Evolutionary conservation across 2,888 invertebrate species (phyloP), one percentile per base, ranked within the genome.

Genomic region (Epinotia nisella): DNA sequence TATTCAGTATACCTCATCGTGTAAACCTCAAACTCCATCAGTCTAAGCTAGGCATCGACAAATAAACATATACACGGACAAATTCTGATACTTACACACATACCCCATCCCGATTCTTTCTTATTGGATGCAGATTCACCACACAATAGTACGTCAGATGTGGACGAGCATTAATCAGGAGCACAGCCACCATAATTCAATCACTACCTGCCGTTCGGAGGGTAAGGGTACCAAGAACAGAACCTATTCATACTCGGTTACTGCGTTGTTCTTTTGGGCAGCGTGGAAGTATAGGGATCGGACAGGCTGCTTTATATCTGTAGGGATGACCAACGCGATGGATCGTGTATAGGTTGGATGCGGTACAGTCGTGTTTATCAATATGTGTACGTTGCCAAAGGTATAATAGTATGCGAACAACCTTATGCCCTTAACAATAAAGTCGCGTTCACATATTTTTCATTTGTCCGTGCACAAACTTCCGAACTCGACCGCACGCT

Each of bases 141-240:
- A 88, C 88, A 93, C 92, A 93, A 93, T 92, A 90, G 92, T 89
- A 86, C 91, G 90, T 92, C 92, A 91, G 87, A 80, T 83, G 84
- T 85, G 84, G 89, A 89, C 89, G 89, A 93, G 91, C 94, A 94
- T 94, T 94, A 93, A 94, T 94, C 94, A 92, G 93, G 80, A 85
- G 87, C 88, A 88, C 89, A 88, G 87, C 87, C 86, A 87, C 93
- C 93, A 93, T 94, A 93, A 92, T 91, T 94, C 93, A 93, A 91
- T 92, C 92, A 88, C 84, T 79, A 81, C 53, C 35, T 29, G 19
- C 21, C 21, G 15, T 66, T 41, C 10, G n/a, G 5, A 66, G 39
- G 56, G 55, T 39, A 41, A 66, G 56, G 21, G 66, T n/a, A 41
- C 9, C 21, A 66, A 56, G 56, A 24, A 41, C 41, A 13, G 21